A percentile compares a stretch with the other conserved stretches of the same genome.
These are phyloP conservation scores for Cryptus armator DNA, from an alignment of 2,888 invertebrate species.

Conservation along the genomic window DNA sequence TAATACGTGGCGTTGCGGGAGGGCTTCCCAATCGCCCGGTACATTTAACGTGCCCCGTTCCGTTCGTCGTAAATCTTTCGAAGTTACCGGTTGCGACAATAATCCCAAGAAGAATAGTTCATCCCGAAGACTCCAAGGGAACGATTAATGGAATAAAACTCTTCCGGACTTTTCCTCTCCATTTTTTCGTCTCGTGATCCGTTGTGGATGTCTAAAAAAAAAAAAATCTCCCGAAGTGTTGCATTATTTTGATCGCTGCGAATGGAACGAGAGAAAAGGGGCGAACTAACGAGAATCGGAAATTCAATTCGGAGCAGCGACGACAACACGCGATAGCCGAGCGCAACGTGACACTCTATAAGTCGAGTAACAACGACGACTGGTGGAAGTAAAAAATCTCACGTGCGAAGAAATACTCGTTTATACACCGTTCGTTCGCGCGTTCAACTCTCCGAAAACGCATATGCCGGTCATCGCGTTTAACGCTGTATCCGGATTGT, in stretches of 20 bases:
- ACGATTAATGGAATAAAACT: not conserved
- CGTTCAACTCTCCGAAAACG: conserved; percentile 47
- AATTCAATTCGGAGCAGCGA: conserved; percentile 37
- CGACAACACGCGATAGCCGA: not conserved
- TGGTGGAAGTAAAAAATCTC: not conserved
- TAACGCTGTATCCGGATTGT: not conserved
- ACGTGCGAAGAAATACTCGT: conserved; percentile 6
- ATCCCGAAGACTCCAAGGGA: not conserved
- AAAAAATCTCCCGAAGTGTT: not conserved
- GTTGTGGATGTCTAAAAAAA: not conserved
- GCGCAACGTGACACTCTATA: not conserved
- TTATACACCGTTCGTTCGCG: conserved; percentile 27
- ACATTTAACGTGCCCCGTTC: conserved; percentile 23
- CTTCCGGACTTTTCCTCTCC: not conserved
- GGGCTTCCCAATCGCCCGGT: conserved; percentile 17
- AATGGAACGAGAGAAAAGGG: not conserved
- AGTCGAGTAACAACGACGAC: too few relatives aligned
- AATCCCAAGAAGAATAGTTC: not conserved
- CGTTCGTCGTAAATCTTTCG: conserved; percentile 46
- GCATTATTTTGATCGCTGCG: not conserved
- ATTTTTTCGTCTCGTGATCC: not conserved
- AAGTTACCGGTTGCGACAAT: not conserved
- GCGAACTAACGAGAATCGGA: conserved; percentile 33
- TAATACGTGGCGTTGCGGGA: conserved; percentile 63
- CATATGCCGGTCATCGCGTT: conserved; percentile 18